Percentiles rank a stretch among this genome's conserved stretches.
Conservation (phyloP, 2,888 invertebrate species). For the Ochropleura plecta region DNA sequence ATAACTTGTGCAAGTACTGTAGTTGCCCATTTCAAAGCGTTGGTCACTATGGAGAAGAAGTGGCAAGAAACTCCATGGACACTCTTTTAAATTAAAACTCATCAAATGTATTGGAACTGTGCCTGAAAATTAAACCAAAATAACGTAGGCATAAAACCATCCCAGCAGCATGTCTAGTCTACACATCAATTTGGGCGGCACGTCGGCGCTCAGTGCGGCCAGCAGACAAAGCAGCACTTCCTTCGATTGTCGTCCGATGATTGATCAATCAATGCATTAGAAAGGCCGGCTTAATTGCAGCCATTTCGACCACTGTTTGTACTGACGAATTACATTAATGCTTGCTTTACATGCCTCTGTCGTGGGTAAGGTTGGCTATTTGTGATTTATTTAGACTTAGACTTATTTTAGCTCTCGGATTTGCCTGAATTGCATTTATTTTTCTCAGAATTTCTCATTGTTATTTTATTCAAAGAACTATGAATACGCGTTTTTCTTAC, state of each 20-base stretch:
- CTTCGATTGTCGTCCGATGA: constrained; percentile 86
- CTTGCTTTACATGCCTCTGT: constrained; percentile 61
- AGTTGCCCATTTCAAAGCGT: no score
- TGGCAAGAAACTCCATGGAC: no score
- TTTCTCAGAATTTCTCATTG: background rate
- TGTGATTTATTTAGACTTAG: constrained; percentile 15
- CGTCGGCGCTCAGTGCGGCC: constrained; percentile 81
- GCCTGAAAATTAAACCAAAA: background rate
- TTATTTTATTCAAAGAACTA: background rate
- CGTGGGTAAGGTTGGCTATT: constrained; percentile 28
- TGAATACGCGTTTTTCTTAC: background rate
- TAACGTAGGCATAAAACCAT: constrained; percentile 53
- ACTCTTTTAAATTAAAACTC: no score
- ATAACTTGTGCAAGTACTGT: no score
- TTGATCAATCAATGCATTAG: constrained; percentile 89
- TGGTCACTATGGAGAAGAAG: no score
- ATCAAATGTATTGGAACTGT: no score
- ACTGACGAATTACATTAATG: constrained; percentile 78
- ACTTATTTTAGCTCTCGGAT: background rate
- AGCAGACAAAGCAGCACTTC: constrained; percentile 83
- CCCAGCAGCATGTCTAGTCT: constrained; percentile 60
- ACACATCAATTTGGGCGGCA: constrained; percentile 72
- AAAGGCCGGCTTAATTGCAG: constrained; percentile 86
- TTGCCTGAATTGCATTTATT: background rate
- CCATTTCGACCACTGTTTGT: constrained; percentile 86